Percentiles rank a stretch among this genome's conserved stretches.
phyloP scores from a whole-genome alignment of 2,888 invertebrate genomes.

The Sphaerophoria rueppellii region DNA sequence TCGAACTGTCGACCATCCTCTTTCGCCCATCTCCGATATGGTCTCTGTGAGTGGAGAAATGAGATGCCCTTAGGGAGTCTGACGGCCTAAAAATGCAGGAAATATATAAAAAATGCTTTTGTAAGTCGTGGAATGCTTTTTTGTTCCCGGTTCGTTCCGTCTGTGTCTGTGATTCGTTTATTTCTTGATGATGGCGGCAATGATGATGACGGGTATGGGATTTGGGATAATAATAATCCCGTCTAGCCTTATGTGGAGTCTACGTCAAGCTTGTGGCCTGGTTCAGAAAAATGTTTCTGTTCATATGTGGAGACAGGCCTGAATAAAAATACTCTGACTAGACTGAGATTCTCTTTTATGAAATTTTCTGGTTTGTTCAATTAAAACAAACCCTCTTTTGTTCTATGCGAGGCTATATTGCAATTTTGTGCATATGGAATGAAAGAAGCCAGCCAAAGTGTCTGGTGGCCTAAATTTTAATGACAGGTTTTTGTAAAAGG shows the following conservation, averaged over 20 bases:
- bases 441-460: conserved; percentile 46
- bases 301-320: conserved; percentile 52
- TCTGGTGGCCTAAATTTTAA: conserved; percentile 65
- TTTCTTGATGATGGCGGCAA: conserved; percentile 59
- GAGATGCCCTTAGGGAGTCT: conserved; percentile 71
- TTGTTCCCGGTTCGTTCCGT: conserved; percentile 11
- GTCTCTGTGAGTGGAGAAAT: conserved; percentile 32
- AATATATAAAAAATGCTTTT: conserved; percentile 64
- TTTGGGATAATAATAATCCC: conserved; percentile 53
- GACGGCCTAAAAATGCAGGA: conserved; percentile 68
- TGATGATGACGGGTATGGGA: conserved; percentile 60
- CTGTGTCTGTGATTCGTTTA: conserved; percentile 11
- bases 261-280: too few relatives aligned
- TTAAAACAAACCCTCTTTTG: conserved; percentile 34
- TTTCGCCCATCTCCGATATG: neutral
- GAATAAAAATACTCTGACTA: conserved; percentile 44
- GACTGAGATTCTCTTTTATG: conserved; percentile 34
- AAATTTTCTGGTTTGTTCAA: conserved; percentile 29
- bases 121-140: conserved; percentile 26
- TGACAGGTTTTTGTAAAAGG: conserved; percentile 4
- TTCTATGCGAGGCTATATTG: conserved; percentile 36
- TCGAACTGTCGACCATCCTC: conserved; percentile 36
- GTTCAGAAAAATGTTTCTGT: too few relatives aligned
- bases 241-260: conserved; percentile 65
- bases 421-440: neutral